Conservation (phyloP, 2,888 invertebrate genomes). For the Papilio demoleus region DNA sequence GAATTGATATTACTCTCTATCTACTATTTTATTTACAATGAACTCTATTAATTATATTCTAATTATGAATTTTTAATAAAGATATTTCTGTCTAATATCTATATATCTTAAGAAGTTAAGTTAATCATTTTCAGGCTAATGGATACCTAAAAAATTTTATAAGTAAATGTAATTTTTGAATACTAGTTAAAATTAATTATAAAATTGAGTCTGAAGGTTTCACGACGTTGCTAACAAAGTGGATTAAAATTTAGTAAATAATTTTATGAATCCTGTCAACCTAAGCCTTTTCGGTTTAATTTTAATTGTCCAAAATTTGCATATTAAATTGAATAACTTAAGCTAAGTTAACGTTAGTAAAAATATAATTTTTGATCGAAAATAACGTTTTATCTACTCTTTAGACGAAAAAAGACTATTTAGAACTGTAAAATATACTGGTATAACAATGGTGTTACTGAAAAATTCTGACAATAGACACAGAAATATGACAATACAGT, state of each 20-base stretch:
- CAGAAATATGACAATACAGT: slow-evolving; percentile 6
- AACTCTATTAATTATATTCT: no score
- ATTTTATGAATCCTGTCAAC: background rate
- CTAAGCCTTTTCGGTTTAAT: slow-evolving; percentile 1
- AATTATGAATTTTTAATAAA: no score
- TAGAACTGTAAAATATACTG: no score
- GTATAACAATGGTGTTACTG: no score
- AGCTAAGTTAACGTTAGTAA: background rate
- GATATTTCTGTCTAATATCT: no score
- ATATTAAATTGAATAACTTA: slow-evolving; percentile 1
- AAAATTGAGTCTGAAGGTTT: background rate
- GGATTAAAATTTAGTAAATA: slow-evolving; percentile 20
- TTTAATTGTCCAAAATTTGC: background rate
- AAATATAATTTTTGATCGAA: background rate
- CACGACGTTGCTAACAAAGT: slow-evolving; percentile 5
- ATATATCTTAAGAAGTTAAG: no score
- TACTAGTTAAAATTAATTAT: slow-evolving; percentile 4
- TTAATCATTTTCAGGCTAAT: no score
- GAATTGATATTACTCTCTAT: no score
- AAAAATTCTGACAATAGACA: background rate
- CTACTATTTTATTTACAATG: no score
- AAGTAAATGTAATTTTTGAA: slow-evolving; percentile 1
- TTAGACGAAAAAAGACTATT: no score
- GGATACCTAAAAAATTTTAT: no score
- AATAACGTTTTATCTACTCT: no score